Evolutionary conservation across 2,888 invertebrate genomes (phyloP).

Genomic region (Rotaria macrura): DNA sequence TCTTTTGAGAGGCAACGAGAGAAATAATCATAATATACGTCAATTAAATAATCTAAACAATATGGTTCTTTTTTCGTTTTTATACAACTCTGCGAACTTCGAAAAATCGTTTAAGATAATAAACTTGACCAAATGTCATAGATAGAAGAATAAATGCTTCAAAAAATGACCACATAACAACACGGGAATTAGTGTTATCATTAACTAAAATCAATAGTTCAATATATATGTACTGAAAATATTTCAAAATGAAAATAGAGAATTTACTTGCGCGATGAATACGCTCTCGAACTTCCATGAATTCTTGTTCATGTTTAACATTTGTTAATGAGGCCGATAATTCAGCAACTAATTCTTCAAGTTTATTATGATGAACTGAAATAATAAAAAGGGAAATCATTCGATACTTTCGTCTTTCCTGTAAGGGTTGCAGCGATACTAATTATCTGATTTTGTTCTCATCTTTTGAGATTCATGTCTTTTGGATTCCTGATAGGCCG

Average conservation of each 20-base stretch:
- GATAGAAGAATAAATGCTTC: slow-evolving; percentile 84
- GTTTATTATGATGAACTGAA: slow-evolving; percentile 63
- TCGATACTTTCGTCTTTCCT: too few species aligned
- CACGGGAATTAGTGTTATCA: slow-evolving; percentile 87
- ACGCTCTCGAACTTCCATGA: slow-evolving; percentile 93
- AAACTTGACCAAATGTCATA: slow-evolving; percentile 92
- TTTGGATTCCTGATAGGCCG: too few species aligned
- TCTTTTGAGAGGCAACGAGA: too few species aligned
- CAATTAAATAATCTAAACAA: too few species aligned
- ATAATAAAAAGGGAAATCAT: too few species aligned
- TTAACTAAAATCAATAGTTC: slow-evolving; percentile 24
- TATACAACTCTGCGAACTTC: slow-evolving; percentile 94
- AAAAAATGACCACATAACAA: slow-evolving; percentile 95
- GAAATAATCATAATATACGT: too few species aligned
- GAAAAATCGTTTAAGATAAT: slow-evolving; percentile 95
- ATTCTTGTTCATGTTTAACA: slow-evolving; percentile 97
- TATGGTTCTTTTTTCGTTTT: slow-evolving; percentile 22
- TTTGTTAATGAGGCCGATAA: slow-evolving; percentile 71
- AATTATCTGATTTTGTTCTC: too few species aligned
- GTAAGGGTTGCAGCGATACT: too few species aligned
- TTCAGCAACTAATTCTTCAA: slow-evolving; percentile 93
- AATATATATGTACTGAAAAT: too few species aligned
- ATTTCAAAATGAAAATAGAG: background rate
- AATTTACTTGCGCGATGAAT: slow-evolving; percentile 73
- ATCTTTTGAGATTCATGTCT: too few species aligned